Conservation (phyloP, 2,888 invertebrate species). For the Hoplodrina blanda region DNA sequence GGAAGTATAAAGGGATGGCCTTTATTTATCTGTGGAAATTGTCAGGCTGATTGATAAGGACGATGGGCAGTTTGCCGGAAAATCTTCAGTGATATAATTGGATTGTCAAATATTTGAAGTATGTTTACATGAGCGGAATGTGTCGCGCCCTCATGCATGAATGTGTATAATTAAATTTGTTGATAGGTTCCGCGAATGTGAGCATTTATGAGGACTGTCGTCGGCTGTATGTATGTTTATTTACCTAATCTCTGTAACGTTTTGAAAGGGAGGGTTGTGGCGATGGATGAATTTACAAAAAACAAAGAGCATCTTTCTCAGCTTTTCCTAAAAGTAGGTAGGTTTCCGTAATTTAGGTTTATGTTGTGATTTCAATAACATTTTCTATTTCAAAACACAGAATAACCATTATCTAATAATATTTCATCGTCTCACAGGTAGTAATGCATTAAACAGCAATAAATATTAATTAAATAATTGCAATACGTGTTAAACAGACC, state of each 20-base stretch:
- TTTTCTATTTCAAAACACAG: slow-evolving; percentile 11
- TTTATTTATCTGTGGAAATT: background rate
- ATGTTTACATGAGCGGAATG: slow-evolving; percentile 6
- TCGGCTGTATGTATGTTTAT: slow-evolving; percentile 10
- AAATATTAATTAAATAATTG: slow-evolving; percentile 51
- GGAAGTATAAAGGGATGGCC: background rate
- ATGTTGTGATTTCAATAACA: background rate
- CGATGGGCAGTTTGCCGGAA: background rate
- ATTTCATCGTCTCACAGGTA: slow-evolving; percentile 28
- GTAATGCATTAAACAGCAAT: slow-evolving; percentile 29
- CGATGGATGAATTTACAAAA: background rate
- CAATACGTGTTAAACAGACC: slow-evolving; percentile 46
- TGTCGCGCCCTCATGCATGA: slow-evolving; percentile 11
- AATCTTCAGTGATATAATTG: background rate
- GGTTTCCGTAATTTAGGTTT: background rate
- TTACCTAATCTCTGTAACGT: slow-evolving; percentile 5
- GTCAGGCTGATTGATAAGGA: background rate
- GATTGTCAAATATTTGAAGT: slow-evolving; percentile 17
- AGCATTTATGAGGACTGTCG: slow-evolving; percentile 12
- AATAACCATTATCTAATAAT: slow-evolving; percentile 25
- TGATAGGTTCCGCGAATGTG: slow-evolving; percentile 22
- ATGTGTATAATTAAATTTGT: slow-evolving; percentile 35
- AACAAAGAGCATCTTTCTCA: background rate
- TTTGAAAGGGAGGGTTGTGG: background rate
- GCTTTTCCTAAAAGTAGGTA: background rate